Evolutionary conservation across 2,797 vertebrate species (phyloP).

Genomic region (Alectoris magna): DNA sequence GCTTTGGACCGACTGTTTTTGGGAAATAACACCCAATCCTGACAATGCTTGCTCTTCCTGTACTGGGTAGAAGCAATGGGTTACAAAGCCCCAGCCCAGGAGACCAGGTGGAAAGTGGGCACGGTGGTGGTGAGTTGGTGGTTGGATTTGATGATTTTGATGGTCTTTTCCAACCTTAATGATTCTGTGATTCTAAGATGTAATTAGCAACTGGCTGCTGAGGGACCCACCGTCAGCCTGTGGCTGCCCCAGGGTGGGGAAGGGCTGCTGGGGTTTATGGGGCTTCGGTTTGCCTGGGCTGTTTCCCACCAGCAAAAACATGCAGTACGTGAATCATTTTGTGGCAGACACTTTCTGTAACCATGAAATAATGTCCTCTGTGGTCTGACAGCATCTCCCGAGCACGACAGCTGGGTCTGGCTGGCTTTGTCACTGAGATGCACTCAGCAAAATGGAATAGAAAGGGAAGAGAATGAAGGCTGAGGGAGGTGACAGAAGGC

Average conservation of each 20-base stretch:
- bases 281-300: neutral
- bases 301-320: neutral
- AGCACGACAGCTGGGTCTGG: fast-evolving
- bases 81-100: neutral
- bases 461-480: neutral
- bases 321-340: fast-evolving
- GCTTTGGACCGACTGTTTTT: neutral
- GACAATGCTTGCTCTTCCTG: neutral
- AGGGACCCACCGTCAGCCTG: neutral
- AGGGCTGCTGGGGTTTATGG: neutral
- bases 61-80: fast-evolving
- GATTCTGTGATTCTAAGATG: fast-evolving
- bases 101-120: too few relatives aligned
- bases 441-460: fast-evolving
- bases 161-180: too few relatives aligned
- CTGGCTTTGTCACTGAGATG: fast-evolving
- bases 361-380: neutral
- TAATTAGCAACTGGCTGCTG: neutral
- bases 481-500: neutral
- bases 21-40: neutral
- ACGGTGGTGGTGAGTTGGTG: too few relatives aligned
- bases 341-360: neutral
- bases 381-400: neutral
- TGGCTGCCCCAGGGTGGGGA: fast-evolving
- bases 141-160: too few relatives aligned